Conservation (phyloP, 2,888 invertebrate genomes). For the Rhaphigaster nebulosa region DNA sequence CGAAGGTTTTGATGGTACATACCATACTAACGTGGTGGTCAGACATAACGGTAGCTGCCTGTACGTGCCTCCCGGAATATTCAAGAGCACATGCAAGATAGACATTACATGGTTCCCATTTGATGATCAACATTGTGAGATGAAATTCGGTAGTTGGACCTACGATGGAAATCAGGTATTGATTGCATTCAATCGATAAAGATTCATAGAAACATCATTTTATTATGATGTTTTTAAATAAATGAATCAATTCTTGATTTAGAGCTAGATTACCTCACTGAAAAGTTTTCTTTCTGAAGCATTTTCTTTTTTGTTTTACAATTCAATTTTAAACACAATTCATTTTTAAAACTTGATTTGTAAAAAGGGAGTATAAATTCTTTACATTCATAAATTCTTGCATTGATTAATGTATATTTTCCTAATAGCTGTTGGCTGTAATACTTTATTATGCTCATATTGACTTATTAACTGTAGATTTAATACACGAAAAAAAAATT, state of each 20-base stretch:
- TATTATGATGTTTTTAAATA: slow-evolving; percentile 29
- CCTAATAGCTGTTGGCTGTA: neutral
- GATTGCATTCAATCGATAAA: slow-evolving; percentile 27
- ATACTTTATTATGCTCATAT: neutral
- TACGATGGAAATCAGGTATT: slow-evolving; percentile 96
- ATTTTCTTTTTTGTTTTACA: neutral
- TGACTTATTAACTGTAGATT: neutral
- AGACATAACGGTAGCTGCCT: slow-evolving; percentile 97
- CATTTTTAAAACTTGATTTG: neutral
- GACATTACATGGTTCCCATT: slow-evolving; percentile 99
- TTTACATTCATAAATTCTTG: neutral
- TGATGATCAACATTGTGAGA: slow-evolving; percentile 99
- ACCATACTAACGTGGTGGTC: slow-evolving; percentile 99
- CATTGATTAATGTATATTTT: neutral
- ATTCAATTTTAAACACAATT: neutral
- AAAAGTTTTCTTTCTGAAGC: neutral
- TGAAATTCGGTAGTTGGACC: slow-evolving; percentile 99
- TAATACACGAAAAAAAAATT: neutral
- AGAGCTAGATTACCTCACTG: slow-evolving; percentile 3
- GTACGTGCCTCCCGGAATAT: slow-evolving; percentile 99
- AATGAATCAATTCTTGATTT: slow-evolving; percentile 36
- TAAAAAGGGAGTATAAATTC: neutral
- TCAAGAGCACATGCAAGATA: slow-evolving; percentile 99
- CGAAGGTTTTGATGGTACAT: slow-evolving; percentile 99
- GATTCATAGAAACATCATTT: slow-evolving; percentile 33